A percentile compares a stretch with the other conserved stretches of the same genome.
These are phyloP conservation scores for Torymus texanus DNA, from an alignment of 2,888 invertebrate species.

Conservation along the genomic window DNA sequence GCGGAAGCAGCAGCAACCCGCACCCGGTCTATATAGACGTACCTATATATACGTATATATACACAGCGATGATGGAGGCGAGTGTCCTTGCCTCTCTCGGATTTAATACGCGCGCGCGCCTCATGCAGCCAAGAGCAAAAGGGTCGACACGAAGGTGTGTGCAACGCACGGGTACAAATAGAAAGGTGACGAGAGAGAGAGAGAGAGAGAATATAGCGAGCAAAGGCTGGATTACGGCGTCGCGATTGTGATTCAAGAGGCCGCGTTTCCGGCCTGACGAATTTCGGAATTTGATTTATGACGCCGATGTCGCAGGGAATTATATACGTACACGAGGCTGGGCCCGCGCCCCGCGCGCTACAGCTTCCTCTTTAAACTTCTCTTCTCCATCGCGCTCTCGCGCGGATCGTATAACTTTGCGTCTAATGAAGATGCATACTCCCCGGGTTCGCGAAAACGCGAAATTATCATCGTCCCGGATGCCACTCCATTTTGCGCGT, in stretches of 20 bases:
- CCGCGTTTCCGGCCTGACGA: slow-evolving; percentile 63
- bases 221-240: slow-evolving; percentile 4
- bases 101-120: slow-evolving; percentile 10
- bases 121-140: too few relatives aligned
- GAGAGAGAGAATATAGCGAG: neutral
- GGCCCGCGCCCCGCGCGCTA: neutral
- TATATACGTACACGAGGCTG: slow-evolving; percentile 26
- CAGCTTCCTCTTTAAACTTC: slow-evolving; percentile 37
- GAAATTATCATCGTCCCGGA: slow-evolving; percentile 59
- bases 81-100: slow-evolving; percentile 9
- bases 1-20: neutral
- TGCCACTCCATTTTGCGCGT: slow-evolving; percentile 28
- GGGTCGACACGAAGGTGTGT: neutral
- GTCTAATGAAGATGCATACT: slow-evolving; percentile 66
- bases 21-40: too few relatives aligned
- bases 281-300: slow-evolving; percentile 70
- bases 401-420: slow-evolving; percentile 38
- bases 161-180: neutral
- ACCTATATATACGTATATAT: neutral
- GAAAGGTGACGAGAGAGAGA: neutral
- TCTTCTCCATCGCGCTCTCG: slow-evolving; percentile 42
- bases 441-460: slow-evolving; percentile 43
- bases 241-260: slow-evolving; percentile 63
- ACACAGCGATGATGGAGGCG: neutral
- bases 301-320: slow-evolving; percentile 58